Base-by-base conservation (phyloP, 2,113 vertebrate species). In the Entomyzon cyanotis region DNA sequence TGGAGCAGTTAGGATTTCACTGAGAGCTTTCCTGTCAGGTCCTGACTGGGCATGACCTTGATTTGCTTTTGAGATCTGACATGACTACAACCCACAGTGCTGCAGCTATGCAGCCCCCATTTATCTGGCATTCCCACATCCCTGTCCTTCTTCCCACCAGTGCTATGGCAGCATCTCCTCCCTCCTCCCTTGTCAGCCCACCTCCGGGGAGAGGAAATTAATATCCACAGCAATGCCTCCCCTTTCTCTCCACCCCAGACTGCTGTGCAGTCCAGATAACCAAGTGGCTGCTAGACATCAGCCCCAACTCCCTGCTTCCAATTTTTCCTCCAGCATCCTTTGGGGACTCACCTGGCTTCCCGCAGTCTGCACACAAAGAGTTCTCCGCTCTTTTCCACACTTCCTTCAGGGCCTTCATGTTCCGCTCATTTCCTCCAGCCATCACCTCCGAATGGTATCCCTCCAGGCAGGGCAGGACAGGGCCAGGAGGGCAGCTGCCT, bases 331-430 rank as follows among this genome's bases (percentile, higher is more conserved):
- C 60, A 78, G 35, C 76, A 84, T 70, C 74, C 55, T 59, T 77
- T 0, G 0, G 30, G 22, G 52, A 94, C 95, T 89, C 75, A 83
- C 95, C 87, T 24, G 91, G 93, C 81, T 90, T 95, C 55, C 94
- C 86, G 0, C 95, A 94, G 71, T 96, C 96, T 5, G 95, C 97
- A 0, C 97, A 97, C 14, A 87, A 44, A 33, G 93, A 91, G 31
- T 97, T 97, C 63, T 97, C 97, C 0, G 90, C 58, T 93, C 90
- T 97, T 65, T 85, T 93, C 95, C 96, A 95, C 55, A 97, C 95
- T 42, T 97, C 96, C 70, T 89, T 96, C 77, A 97, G 87, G 42
- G 79, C 63, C 58, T 94, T 95, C 75, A 33, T 10, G 49, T 41
- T 96, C 49, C 46, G 46, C 16, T 96, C 92, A 0, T 75, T 78